Base-by-base conservation (phyloP, 1,140 invertebrate genomes). In the Penaeus chinensis region DNA sequence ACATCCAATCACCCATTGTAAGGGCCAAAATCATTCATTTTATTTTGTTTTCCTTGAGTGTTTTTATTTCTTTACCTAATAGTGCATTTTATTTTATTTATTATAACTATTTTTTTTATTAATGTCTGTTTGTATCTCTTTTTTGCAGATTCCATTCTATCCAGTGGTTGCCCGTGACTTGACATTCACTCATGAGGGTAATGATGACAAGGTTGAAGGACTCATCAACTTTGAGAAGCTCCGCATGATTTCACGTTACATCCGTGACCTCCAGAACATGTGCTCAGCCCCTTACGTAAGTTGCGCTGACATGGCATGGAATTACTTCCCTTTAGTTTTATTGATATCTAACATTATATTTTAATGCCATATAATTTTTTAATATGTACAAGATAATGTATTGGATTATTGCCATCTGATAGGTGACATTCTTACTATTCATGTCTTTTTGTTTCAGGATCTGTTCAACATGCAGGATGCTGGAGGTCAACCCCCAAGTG, bases 161-260 rank as follows among this genome's bases (percentile, higher is more conserved):
- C 97, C 97, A 16, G 96, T 98, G 27, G 97, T 98, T 1, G 97
- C 97, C 91, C 99, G 99, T 94, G 99, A 99, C 93, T 93, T 99
- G 85, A 99, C 98, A 27, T 99, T 99, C 91, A 99, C 99, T 90
- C 97, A 99, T 93, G 93, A 99, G 87, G 98, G 98, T 20, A 99
- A 99, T 93, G 97, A 99, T 92, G 97, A 98, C 0, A 94, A 95
- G 91, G 96, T 99, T 8, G 98, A 99, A 92, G 94, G 95, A 63
- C 93, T 99, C 90, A 96, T 99, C 11, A 99, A 99, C 93, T 99
- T 99, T 92, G 99, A 99, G 92, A 99, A 99, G 92, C 93, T 99
- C 71, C 93, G 99, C 89, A 99, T 99, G 97, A 97, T 99, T 88
- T 97, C 98, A 8, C 99, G 99, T 92, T 98, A 99, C 94, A 96